These are phyloP conservation scores for Colaptes auratus DNA, from an alignment of 2,113 vertebrate genomes.

Conservation along the genomic window DNA sequence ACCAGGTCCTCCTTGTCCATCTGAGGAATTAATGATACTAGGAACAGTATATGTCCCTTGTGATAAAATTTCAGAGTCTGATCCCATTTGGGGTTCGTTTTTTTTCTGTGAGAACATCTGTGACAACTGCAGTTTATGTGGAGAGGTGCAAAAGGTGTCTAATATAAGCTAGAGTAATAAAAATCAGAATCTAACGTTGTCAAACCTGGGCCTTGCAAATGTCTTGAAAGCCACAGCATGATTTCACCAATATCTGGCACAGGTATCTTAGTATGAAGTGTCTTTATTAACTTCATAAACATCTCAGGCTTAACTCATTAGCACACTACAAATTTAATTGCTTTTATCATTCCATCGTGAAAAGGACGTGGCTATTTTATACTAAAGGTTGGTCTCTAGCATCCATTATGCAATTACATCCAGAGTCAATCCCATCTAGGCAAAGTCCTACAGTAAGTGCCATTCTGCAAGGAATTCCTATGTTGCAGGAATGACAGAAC, in stretches of 20 bases:
- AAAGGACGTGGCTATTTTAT: neutral
- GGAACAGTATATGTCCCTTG: neutral
- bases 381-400: neutral
- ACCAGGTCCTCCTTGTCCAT: neutral
- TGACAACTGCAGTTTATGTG: neutral
- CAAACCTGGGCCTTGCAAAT: neutral
- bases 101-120: neutral
- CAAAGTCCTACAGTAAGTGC: neutral
- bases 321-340: neutral
- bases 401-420: neutral
- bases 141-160: neutral
- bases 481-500: neutral
- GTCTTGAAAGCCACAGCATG: neutral
- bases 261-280: neutral
- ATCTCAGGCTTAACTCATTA: neutral
- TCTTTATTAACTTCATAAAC: neutral
- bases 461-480: neutral
- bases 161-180: neutral
- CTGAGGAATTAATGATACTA: neutral
- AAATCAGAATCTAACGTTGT: neutral
- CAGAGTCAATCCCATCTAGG: neutral
- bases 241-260: neutral
- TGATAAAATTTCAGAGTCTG: neutral
- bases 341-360: neutral
- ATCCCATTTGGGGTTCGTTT: neutral